Conservation (phyloP, 2,888 invertebrate genomes). For the Gandaritis pyraliata region DNA sequence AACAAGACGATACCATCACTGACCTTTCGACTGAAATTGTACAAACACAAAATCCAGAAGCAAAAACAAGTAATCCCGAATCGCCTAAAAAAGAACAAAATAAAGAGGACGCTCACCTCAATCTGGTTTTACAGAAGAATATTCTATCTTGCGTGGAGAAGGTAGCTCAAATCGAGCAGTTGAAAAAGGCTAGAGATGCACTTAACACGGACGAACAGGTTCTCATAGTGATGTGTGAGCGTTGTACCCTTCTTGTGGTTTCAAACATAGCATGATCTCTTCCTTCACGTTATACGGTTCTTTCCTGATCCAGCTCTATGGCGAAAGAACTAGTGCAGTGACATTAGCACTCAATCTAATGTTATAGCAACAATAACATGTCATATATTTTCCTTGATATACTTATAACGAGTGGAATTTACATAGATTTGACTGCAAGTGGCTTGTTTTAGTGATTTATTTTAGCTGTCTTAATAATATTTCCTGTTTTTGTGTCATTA, state of each 20-base stretch:
- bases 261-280: constrained; percentile 59
- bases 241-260: constrained; percentile 59
- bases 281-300: constrained; percentile 9
- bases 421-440: constrained; percentile 17
- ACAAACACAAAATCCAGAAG: constrained; percentile 9
- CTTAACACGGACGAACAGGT: constrained; percentile 66
- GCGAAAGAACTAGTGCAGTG: constrained; percentile 4
- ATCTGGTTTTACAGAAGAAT: constrained; percentile 71
- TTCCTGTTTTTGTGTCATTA: constrained; percentile 5
- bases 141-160: constrained; percentile 78
- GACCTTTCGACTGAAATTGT: constrained; percentile 43
- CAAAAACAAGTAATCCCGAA: constrained; percentile 9
- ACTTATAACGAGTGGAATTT: constrained; percentile 11
- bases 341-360: constrained; percentile 9
- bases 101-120: constrained; percentile 65
- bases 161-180: constrained; percentile 74
- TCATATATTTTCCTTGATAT: constrained; percentile 3
- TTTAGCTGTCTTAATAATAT: constrained; percentile 19
- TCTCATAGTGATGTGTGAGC: constrained; percentile 67
- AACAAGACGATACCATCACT: constrained; percentile 44
- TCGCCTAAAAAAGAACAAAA: constrained; percentile 54
- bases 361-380: constrained; percentile 16
- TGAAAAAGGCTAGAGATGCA: constrained; percentile 67
- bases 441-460: constrained; percentile 19
- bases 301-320: neutral